Conservation (phyloP, 1,140 invertebrate species). For the Aphelenchoides avenae region DNA sequence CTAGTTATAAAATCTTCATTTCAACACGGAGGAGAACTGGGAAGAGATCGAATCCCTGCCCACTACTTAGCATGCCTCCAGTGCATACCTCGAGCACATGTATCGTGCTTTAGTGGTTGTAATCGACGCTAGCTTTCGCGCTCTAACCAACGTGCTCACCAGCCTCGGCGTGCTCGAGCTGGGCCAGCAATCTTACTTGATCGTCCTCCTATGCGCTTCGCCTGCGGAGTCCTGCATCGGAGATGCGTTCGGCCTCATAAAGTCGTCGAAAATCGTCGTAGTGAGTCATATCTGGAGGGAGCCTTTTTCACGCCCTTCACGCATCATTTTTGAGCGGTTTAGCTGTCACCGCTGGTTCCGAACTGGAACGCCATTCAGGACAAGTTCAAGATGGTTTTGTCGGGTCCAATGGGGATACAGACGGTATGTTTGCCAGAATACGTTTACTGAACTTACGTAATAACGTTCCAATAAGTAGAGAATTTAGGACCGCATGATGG, state of each 20-base stretch:
- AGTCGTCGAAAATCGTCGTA: constrained; percentile 29
- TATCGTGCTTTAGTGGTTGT: constrained; percentile 36
- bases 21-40: too few relatives aligned
- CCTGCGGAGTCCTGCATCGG: constrained; percentile 12
- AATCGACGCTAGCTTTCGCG: constrained; percentile 27
- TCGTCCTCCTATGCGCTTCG: constrained; percentile 25
- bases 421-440: not conserved
- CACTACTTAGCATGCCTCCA: too few relatives aligned
- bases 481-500: constrained; percentile 22
- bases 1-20: too few relatives aligned
- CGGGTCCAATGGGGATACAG: not conserved
- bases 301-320: constrained; percentile 10
- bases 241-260: constrained; percentile 1
- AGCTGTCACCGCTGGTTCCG: not conserved
- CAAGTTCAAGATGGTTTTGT: not conserved
- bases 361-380: constrained; percentile 4
- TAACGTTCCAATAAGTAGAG: not conserved
- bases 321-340: constrained; percentile 5
- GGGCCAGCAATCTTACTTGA: constrained; percentile 32
- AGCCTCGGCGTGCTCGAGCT: constrained; percentile 17
- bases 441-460: not conserved
- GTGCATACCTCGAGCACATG: too few relatives aligned
- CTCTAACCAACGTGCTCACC: constrained; percentile 17
- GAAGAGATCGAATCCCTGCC: too few relatives aligned
- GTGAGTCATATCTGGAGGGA: not conserved